phyloP scores from a whole-genome alignment of 2,888 invertebrate genomes.

The Hybos culiciformis region DNA sequence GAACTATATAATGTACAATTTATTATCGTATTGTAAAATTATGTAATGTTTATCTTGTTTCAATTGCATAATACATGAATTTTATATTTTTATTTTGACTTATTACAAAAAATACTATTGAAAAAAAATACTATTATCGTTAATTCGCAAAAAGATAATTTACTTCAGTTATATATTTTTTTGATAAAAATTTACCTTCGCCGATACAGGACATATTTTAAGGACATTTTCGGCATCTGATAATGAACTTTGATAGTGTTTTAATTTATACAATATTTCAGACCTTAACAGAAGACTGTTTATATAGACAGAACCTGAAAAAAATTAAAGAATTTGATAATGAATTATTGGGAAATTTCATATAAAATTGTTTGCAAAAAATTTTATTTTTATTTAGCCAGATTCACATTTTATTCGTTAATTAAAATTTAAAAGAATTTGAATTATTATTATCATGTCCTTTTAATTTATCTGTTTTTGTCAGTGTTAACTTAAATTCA shows the following conservation, averaged over 20 bases:
- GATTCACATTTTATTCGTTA: too few species aligned
- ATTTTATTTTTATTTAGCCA: too few species aligned
- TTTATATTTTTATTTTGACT: background rate
- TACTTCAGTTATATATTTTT: background rate
- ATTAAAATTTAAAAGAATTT: too few species aligned
- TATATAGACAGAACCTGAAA: conserved; percentile 50
- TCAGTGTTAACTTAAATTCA: too few species aligned
- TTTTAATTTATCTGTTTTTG: too few species aligned
- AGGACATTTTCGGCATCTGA: conserved; percentile 51
- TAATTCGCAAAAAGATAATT: background rate
- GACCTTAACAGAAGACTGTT: conserved; percentile 49
- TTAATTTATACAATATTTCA: conserved; percentile 45
- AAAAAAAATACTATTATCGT: background rate
- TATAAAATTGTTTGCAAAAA: too few species aligned
- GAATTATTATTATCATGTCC: too few species aligned
- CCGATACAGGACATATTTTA: conserved; percentile 48
- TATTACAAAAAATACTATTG: too few species aligned
- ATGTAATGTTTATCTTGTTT: too few species aligned
- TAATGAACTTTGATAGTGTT: conserved; percentile 47
- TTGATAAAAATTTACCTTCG: conserved; percentile 41
- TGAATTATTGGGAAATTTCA: background rate
- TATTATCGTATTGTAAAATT: too few species aligned
- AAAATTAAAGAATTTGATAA: conserved; percentile 12
- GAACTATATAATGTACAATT: too few species aligned
- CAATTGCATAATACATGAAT: too few species aligned